Evolutionary conservation across 2,888 invertebrate species (phyloP).

Genomic region (Sarcophaga variegata): DNA sequence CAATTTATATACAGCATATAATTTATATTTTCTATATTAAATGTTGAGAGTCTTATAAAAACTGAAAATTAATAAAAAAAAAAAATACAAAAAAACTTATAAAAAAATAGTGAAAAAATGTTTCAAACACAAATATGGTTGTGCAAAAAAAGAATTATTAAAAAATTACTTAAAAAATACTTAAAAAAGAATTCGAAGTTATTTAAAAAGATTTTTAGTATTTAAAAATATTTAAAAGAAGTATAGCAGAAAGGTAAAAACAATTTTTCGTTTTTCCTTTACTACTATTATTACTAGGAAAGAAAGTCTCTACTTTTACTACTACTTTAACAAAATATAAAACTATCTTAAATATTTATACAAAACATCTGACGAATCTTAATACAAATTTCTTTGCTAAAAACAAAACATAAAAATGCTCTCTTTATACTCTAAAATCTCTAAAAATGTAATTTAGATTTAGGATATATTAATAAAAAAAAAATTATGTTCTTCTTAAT

Average conservation of each 20-base stretch:
- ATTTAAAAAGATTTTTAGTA: conserved; percentile 30
- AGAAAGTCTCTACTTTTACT: neutral
- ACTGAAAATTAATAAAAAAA: neutral
- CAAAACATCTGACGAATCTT: no score
- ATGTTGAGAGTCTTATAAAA: conserved; percentile 17
- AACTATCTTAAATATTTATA: no score
- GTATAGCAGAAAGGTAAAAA: conserved; percentile 45
- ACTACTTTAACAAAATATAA: no score
- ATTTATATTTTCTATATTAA: conserved; percentile 19
- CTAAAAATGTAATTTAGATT: no score
- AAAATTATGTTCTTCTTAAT: no score
- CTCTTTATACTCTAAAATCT: no score
- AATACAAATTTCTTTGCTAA: no score
- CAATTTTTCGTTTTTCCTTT: conserved; percentile 60
- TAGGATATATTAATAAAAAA: no score
- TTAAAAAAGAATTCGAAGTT: conserved; percentile 43
- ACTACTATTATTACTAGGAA: neutral
- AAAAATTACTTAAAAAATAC: conserved; percentile 9
- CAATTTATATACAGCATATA: conserved; percentile 1
- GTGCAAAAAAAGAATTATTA: conserved; percentile 68
- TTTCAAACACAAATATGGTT: conserved; percentile 73
- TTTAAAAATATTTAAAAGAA: conserved; percentile 10
- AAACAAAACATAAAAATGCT: no score
- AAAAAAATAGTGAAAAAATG: conserved; percentile 31
- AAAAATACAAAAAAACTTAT: neutral